phyloP scores from a whole-genome alignment of 2,888 invertebrate species.

The Dilophus febrilis region DNA sequence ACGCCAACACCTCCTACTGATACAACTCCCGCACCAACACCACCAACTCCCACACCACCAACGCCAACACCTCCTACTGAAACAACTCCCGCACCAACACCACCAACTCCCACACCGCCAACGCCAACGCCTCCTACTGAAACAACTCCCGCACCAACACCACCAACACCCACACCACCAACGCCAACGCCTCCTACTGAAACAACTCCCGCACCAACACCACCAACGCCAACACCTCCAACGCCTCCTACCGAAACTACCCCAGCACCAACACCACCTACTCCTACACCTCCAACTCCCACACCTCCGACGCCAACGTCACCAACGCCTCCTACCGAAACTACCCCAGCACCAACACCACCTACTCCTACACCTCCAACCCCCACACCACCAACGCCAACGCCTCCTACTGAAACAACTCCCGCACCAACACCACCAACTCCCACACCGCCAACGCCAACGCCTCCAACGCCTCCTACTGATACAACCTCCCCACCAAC shows the following conservation, averaged over 20 bases:
- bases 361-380: background rate
- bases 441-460: constrained; percentile 5
- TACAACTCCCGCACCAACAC: background rate
- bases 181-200: background rate
- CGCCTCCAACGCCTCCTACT: background rate
- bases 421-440: background rate
- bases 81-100: background rate
- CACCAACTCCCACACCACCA: background rate
- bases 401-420: background rate
- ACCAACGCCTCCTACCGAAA: background rate
- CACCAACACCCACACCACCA: constrained; percentile 2
- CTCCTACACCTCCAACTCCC: background rate
- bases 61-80: background rate
- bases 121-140: background rate
- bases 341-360: background rate
- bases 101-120: constrained; percentile 1
- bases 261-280: background rate
- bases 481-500: constrained; percentile 8
- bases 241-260: constrained; percentile 1
- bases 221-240: constrained; percentile 1
- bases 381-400: background rate
- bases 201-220: constrained; percentile 1
- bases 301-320: background rate
- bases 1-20: constrained; percentile 1
- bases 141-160: constrained; percentile 3